Evolutionary conservation across 1,140 invertebrate species (phyloP).

Genomic region (Drosophila hydei): DNA sequence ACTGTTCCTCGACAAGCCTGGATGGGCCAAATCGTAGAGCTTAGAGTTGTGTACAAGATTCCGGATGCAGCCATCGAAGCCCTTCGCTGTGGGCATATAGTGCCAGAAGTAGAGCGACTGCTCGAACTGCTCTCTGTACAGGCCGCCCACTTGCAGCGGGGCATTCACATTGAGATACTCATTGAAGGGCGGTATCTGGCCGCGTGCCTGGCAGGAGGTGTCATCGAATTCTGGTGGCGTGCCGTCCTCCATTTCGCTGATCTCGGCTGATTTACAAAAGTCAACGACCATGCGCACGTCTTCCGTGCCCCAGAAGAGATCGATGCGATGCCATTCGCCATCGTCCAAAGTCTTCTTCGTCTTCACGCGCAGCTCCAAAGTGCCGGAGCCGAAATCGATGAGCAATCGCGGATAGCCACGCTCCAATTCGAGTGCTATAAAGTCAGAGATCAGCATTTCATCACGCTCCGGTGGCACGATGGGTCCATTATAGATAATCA

Average conservation of each 20-base stretch:
- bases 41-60: constrained; percentile 98
- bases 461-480: constrained; percentile 95
- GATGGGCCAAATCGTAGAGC: constrained; percentile 95
- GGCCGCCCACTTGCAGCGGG: constrained; percentile 96
- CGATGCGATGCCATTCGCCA: constrained; percentile 97
- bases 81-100: constrained; percentile 93
- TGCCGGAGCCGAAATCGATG: constrained; percentile 98
- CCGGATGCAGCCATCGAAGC: constrained; percentile 97
- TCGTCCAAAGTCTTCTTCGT: constrained; percentile 94
- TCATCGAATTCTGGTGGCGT: constrained; percentile 93
- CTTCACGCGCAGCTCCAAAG: constrained; percentile 94
- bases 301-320: constrained; percentile 98
- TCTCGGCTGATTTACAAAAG: constrained; percentile 93
- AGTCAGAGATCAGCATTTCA: constrained; percentile 95
- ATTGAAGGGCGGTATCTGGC: constrained; percentile 96
- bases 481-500: constrained; percentile 98
- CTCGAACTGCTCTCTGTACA: constrained; percentile 94
- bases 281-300: constrained; percentile 96
- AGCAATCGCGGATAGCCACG: constrained; percentile 94
- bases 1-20: constrained; percentile 92
- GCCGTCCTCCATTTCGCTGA: constrained; percentile 94
- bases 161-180: constrained; percentile 98
- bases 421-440: constrained; percentile 96
- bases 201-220: constrained; percentile 93
- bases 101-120: constrained; percentile 93